Evolutionary conservation across 2,797 vertebrate genomes (phyloP).

Genomic region (Odontamblyopus lacepedii): DNA sequence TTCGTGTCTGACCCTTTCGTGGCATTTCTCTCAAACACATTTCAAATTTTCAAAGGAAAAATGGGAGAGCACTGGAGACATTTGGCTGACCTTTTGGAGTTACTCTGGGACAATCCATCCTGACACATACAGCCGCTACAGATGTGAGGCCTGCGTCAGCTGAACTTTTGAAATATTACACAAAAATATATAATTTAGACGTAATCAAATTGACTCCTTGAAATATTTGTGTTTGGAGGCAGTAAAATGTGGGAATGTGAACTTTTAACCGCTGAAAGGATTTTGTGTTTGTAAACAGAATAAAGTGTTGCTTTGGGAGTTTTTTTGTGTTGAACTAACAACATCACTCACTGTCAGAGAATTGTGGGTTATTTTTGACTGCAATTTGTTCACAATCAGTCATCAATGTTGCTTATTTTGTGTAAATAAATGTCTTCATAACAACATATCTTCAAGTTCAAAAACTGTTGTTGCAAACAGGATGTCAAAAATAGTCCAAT

Average conservation of each 20-base stretch:
- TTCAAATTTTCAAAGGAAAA: background rate
- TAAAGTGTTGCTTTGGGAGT: conserved; percentile 1
- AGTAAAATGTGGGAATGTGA: background rate
- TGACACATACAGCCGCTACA: background rate
- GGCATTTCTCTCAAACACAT: background rate
- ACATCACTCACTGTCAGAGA: background rate
- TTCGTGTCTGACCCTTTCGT: background rate
- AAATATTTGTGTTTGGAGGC: background rate
- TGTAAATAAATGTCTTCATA: too few species aligned
- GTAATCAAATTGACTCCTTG: background rate
- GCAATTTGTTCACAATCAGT: too few species aligned
- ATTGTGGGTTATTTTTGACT: too few species aligned
- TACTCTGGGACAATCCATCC: background rate
- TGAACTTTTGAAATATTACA: background rate
- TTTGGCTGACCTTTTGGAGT: conserved; percentile 5
- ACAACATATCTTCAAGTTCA: too few species aligned
- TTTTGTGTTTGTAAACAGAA: background rate
- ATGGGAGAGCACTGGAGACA: background rate
- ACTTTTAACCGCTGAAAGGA: background rate
- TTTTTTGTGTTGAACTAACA: background rate
- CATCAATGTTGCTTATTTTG: too few species aligned
- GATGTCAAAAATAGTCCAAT: too few species aligned
- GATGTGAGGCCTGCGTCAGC: background rate
- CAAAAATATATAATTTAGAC: background rate
- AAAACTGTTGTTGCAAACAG: too few species aligned